Evolutionary conservation across 2,888 invertebrate species (phyloP).

Genomic region (Hypsopygia costalis): DNA sequence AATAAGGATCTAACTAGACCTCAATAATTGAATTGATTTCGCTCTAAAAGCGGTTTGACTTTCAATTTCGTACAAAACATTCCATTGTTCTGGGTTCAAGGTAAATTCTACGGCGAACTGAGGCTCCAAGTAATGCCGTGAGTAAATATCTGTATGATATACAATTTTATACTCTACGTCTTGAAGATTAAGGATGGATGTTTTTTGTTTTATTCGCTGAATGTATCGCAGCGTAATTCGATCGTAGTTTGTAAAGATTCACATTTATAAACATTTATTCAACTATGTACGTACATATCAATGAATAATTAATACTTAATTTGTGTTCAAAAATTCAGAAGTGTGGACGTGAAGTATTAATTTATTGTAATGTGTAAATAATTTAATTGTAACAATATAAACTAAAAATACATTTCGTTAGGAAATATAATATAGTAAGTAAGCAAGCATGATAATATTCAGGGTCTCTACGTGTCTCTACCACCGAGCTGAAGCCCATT

Average conservation of each 20-base stretch:
- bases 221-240: too few relatives aligned
- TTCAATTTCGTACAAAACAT: slow-evolving; percentile 48
- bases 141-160: background rate
- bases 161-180: slow-evolving; percentile 1
- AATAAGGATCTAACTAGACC: background rate
- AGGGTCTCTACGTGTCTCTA: too few relatives aligned
- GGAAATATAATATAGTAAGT: too few relatives aligned
- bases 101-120: slow-evolving; percentile 34
- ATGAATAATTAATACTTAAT: background rate
- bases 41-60: slow-evolving; percentile 29
- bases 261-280: background rate
- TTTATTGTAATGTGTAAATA: too few relatives aligned
- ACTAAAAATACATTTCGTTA: too few relatives aligned
- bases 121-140: slow-evolving; percentile 18
- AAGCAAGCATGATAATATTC: too few relatives aligned
- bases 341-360: too few relatives aligned
- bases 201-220: background rate
- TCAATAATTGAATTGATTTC: slow-evolving; percentile 4
- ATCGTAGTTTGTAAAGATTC: background rate
- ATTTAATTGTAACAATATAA: too few relatives aligned
- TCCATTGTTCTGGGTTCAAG: slow-evolving; percentile 66
- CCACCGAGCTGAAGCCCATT: too few relatives aligned
- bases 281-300: background rate
- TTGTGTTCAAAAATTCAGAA: background rate
- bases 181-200: background rate